phyloP scores from a whole-genome alignment of 2,797 vertebrate species.

The Ceryle rudis region DNA sequence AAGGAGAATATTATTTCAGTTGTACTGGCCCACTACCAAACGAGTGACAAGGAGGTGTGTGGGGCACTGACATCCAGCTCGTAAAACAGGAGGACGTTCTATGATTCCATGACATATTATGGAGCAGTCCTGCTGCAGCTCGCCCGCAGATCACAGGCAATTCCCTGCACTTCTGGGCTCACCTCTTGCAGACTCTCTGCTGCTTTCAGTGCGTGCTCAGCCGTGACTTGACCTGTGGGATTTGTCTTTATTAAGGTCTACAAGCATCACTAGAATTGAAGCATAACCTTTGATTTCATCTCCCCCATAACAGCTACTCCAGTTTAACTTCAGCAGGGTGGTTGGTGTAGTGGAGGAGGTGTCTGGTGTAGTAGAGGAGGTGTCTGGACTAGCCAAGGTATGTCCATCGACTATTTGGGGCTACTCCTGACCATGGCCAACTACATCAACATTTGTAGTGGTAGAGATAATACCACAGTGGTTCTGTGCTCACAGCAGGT shows the following conservation, averaged over 20 bases:
- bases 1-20: background rate
- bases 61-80: background rate
- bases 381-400: too few relatives aligned
- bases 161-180: background rate
- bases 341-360: background rate
- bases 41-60: background rate
- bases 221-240: accelerated
- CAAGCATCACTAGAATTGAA: background rate
- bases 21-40: background rate
- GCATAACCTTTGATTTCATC: too few relatives aligned
- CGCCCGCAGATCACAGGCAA: background rate
- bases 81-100: background rate
- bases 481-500: background rate
- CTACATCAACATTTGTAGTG: too few relatives aligned
- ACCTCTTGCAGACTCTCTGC: background rate
- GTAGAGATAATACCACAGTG: background rate
- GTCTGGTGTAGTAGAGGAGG: background rate
- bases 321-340: background rate
- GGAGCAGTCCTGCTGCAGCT: background rate
- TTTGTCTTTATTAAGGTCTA: background rate
- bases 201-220: background rate
- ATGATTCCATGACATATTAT: too few relatives aligned
- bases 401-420: accelerated
- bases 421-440: background rate
- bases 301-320: background rate